Conservation (phyloP, 2,888 invertebrate genomes). For the Ennomos quercinarius region DNA sequence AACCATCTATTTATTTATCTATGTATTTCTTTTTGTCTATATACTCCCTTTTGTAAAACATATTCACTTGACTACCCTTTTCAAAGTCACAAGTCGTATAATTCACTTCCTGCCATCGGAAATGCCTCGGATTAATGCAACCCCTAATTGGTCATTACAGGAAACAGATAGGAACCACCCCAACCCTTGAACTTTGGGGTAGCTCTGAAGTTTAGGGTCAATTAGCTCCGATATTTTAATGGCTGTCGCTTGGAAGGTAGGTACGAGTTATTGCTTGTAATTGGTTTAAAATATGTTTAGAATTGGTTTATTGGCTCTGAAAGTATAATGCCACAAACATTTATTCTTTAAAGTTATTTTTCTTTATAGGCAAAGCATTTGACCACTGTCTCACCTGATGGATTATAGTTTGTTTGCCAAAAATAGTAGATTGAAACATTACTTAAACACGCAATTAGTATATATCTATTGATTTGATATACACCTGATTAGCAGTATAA, state of each 20-base stretch:
- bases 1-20: neutral
- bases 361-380: too few species aligned
- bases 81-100: slow-evolving; percentile 43
- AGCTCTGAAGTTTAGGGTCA: slow-evolving; percentile 39
- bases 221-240: slow-evolving; percentile 42
- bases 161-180: slow-evolving; percentile 53
- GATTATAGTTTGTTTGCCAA: too few species aligned
- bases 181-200: slow-evolving; percentile 55
- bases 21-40: neutral
- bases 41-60: neutral
- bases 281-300: slow-evolving; percentile 1
- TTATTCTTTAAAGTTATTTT: too few species aligned
- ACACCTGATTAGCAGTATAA: too few species aligned
- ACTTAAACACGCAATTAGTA: too few species aligned
- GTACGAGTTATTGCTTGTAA: slow-evolving; percentile 15
- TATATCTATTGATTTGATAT: too few species aligned
- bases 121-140: slow-evolving; percentile 59
- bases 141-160: slow-evolving; percentile 50
- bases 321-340: too few species aligned
- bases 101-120: slow-evolving; percentile 51
- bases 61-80: slow-evolving; percentile 26
- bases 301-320: neutral
- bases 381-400: too few species aligned
- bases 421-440: too few species aligned
- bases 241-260: slow-evolving; percentile 32